phyloP scores from a whole-genome alignment of 2,113 vertebrate genomes.

The Nestor notabilis region DNA sequence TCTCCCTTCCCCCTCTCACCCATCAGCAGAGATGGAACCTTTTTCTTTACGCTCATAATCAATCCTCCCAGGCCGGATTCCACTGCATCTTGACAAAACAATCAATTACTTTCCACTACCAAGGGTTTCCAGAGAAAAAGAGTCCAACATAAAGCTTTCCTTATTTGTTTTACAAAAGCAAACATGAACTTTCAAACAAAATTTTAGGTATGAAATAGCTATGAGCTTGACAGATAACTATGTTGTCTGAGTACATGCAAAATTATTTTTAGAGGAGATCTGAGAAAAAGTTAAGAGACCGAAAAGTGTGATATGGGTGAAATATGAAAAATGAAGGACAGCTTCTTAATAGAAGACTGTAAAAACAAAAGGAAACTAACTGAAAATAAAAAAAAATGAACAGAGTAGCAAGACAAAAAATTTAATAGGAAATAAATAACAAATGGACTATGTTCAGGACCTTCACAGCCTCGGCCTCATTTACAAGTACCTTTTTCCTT shows the following conservation, averaged over 20 bases:
- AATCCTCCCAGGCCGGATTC: conserved; percentile 50
- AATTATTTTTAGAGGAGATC: conserved; percentile 16
- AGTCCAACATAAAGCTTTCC: not conserved
- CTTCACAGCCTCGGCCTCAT: not conserved
- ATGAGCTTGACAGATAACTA: not conserved
- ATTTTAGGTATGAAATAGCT: conserved; percentile 8
- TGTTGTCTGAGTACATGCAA: not conserved
- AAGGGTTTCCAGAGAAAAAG: conserved; percentile 11
- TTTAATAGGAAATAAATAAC: not conserved
- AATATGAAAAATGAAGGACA: not conserved
- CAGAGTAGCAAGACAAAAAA: not conserved
- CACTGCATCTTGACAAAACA: conserved; percentile 55
- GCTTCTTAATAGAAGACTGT: not conserved
- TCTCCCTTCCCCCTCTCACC: not conserved
- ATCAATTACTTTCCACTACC: conserved; percentile 58
- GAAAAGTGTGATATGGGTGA: not conserved
- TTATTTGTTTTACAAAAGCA: conserved; percentile 51
- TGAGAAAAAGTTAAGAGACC: not conserved
- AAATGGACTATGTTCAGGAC: not conserved
- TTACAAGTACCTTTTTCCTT: not conserved
- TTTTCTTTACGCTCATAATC: conserved; percentile 58
- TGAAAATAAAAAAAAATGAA: not conserved
- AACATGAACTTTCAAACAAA: conserved; percentile 36
- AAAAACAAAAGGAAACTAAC: conserved; percentile 3
- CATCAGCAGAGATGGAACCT: not conserved